A percentile compares a stretch with the other conserved stretches of the same genome.
phyloP scores from a whole-genome alignment of 2,113 vertebrate species.

The Hemiprocne comata region DNA sequence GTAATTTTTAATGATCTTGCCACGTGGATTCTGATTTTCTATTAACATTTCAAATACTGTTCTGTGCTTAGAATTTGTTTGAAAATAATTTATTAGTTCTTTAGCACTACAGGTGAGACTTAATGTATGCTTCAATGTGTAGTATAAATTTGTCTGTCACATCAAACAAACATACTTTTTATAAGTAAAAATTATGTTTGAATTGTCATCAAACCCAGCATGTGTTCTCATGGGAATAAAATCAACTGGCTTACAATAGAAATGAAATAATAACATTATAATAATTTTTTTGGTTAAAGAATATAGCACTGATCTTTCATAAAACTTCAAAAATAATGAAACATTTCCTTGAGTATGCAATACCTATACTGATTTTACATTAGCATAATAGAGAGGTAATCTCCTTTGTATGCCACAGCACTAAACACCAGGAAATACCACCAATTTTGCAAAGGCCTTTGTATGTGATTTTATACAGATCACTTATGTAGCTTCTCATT shows the following conservation, averaged over 20 bases:
- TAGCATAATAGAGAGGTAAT: neutral
- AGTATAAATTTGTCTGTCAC: neutral
- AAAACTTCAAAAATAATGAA: neutral
- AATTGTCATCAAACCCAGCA: neutral
- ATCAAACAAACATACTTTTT: neutral
- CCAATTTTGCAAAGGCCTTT: neutral
- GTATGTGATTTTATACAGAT: neutral
- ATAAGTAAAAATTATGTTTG: neutral
- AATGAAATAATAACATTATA: neutral
- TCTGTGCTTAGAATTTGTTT: neutral
- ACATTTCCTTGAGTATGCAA: neutral
- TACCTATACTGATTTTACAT: neutral
- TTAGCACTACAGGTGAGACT: neutral
- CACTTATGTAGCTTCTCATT: neutral
- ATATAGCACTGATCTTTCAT: neutral
- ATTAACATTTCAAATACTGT: neutral
- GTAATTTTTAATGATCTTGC: neutral
- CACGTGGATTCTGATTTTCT: neutral
- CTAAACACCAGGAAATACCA: neutral
- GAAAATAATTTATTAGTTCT: neutral
- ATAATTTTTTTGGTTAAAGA: neutral
- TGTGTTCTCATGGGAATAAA: neutral
- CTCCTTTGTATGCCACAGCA: neutral
- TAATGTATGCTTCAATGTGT: neutral
- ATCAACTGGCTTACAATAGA: neutral